Evolutionary conservation across 2,113 vertebrate genomes (phyloP).

Genomic region (Silurus asotus): DNA sequence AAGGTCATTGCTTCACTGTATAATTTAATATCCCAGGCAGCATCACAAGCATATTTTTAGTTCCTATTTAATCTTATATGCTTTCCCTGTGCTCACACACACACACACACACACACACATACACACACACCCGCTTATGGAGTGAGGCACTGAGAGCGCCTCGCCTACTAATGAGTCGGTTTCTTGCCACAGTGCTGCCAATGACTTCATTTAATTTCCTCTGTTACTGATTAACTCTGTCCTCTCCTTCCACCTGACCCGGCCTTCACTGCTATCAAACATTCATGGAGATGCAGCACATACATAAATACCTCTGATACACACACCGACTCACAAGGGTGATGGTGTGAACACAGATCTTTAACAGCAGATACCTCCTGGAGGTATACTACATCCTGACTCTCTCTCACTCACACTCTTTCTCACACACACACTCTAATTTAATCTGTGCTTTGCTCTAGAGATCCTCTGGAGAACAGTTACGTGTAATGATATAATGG

Average conservation of each 20-base stretch:
- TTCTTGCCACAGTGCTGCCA: conserved; percentile 17
- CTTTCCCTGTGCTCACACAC: not conserved
- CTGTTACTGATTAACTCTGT: conserved; percentile 46
- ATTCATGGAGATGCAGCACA: conserved; percentile 34
- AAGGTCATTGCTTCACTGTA: conserved; percentile 38
- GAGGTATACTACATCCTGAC: conserved; percentile 1
- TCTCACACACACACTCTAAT: conserved; percentile 1
- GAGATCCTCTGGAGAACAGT: conserved; percentile 15
- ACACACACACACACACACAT: not conserved
- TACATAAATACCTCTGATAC: not conserved
- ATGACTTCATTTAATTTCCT: conserved; percentile 26
- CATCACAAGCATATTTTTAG: conserved; percentile 19
- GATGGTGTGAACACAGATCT: conserved; percentile 13
- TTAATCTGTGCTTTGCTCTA: conserved; percentile 24
- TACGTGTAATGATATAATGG: conserved; percentile 29
- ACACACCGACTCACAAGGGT: not conserved
- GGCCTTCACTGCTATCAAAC: conserved; percentile 41
- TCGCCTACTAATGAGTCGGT: conserved; percentile 27
- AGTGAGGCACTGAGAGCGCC: conserved; percentile 21
- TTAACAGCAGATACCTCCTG: not conserved
- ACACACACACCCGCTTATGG: not conserved
- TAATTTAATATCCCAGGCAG: conserved; percentile 25
- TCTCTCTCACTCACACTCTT: not conserved
- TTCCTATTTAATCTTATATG: conserved; percentile 34
- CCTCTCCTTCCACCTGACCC: conserved; percentile 14